Percentiles rank a stretch among this genome's conserved stretches.
phyloP scores from a whole-genome alignment of 2,113 vertebrate genomes.

The Xiphophorus couchianus region DNA sequence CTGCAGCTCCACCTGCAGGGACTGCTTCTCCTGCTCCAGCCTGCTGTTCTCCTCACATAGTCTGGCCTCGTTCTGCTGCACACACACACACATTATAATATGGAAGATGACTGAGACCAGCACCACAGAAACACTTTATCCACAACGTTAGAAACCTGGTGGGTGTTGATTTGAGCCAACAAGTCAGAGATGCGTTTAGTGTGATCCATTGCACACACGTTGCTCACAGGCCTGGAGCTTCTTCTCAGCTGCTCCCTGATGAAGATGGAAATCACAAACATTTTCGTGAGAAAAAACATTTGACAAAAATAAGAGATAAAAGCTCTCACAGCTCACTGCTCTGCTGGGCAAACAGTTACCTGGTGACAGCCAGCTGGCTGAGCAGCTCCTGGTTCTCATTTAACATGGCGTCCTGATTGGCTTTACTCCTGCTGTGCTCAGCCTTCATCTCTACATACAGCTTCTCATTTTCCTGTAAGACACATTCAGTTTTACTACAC shows the following conservation, averaged over 20 bases:
- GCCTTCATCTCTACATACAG: constrained; percentile 89
- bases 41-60: constrained; percentile 82
- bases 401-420: constrained; percentile 90
- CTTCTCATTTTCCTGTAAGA: constrained; percentile 89
- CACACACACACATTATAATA: constrained; percentile 15
- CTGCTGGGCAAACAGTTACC: constrained; percentile 73
- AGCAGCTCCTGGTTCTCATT: constrained; percentile 89
- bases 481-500: background rate
- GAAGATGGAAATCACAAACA: background rate
- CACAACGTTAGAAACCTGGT: constrained; percentile 73
- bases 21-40: constrained; percentile 89
- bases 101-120: constrained; percentile 60
- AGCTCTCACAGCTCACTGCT: background rate
- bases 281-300: background rate
- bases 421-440: constrained; percentile 85
- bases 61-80: constrained; percentile 83
- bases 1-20: constrained; percentile 86
- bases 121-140: constrained; percentile 17
- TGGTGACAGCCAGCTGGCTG: constrained; percentile 81
- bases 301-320: background rate
- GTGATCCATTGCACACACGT: constrained; percentile 66
- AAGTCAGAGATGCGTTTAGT: constrained; percentile 81
- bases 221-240: constrained; percentile 59
- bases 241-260: constrained; percentile 84
- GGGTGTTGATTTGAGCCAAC: constrained; percentile 80